Percentiles rank a stretch among this genome's conserved stretches.
Conservation (phyloP, 2,797 vertebrate species). For the Aulostomus chinensis region DNA sequence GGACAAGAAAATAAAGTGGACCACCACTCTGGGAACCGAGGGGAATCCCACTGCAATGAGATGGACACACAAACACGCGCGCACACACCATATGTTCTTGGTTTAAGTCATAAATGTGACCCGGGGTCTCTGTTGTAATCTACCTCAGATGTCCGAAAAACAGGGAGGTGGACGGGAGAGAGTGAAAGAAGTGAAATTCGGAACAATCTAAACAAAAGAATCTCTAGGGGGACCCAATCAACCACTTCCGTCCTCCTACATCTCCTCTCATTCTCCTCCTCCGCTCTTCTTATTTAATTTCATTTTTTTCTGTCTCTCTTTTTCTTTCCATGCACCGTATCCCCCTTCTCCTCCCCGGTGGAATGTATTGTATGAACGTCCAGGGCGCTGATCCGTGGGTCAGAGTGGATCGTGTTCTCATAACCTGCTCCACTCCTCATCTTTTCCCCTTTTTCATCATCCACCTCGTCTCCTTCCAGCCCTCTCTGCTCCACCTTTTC, state of each 20-base stretch:
- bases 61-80: slow-evolving; percentile 36
- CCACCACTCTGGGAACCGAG: slow-evolving; percentile 71
- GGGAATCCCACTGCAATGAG: slow-evolving; percentile 76
- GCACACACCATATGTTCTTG: slow-evolving; percentile 73
- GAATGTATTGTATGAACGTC: slow-evolving; percentile 77
- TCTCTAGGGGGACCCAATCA: slow-evolving; percentile 74
- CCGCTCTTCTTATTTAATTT: slow-evolving; percentile 71
- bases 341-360: slow-evolving; percentile 63
- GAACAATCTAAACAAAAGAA: slow-evolving; percentile 78
- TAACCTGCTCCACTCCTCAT: slow-evolving; percentile 73
- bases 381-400: slow-evolving; percentile 75
- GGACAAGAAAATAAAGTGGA: slow-evolving; percentile 85
- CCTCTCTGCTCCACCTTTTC: slow-evolving; percentile 5
- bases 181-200: slow-evolving; percentile 66
- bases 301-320: slow-evolving; percentile 62
- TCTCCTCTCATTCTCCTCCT: slow-evolving; percentile 63
- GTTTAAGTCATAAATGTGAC: slow-evolving; percentile 80
- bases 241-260: slow-evolving; percentile 80
- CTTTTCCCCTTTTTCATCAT: slow-evolving; percentile 28
- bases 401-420: slow-evolving; percentile 78
- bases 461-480: slow-evolving; percentile 31
- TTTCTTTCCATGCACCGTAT: slow-evolving; percentile 73
- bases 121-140: slow-evolving; percentile 76
- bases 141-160: slow-evolving; percentile 76
- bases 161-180: slow-evolving; percentile 55